Conservation (phyloP, 2,888 invertebrate species). For the Macropis europaea region DNA sequence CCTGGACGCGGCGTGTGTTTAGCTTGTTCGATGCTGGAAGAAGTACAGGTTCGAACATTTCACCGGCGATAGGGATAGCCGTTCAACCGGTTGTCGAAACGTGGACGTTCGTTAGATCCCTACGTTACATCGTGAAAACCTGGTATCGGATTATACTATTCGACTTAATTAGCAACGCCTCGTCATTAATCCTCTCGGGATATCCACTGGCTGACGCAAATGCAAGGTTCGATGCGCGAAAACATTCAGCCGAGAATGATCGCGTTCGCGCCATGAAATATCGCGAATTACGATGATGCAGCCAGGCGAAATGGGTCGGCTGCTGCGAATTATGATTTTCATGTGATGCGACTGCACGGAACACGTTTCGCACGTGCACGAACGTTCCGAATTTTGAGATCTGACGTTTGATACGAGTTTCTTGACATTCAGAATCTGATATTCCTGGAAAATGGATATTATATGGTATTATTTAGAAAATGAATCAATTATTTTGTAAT, state of each 20-base stretch:
- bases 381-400: no score
- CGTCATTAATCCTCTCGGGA: conserved; percentile 61
- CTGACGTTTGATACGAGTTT: no score
- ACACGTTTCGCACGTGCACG: neutral
- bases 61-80: neutral
- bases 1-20: neutral
- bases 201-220: conserved; percentile 24
- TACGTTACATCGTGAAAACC: conserved; percentile 28
- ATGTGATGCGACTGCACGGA: neutral
- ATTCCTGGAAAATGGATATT: no score
- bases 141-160: conserved; percentile 37
- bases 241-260: conserved; percentile 31
- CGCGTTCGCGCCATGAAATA: conserved; percentile 5
- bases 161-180: conserved; percentile 65
- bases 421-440: no score
- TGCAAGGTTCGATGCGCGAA: conserved; percentile 11
- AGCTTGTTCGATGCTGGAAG: neutral
- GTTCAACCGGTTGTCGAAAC: conserved; percentile 30
- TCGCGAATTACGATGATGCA: conserved; percentile 1
- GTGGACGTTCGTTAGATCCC: conserved; percentile 11
- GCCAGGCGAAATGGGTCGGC: conserved; percentile 1
- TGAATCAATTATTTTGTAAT: no score
- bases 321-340: neutral
- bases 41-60: neutral
- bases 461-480: no score